phyloP scores from a whole-genome alignment of 2,113 vertebrate genomes.

The Eclectus roratus region DNA sequence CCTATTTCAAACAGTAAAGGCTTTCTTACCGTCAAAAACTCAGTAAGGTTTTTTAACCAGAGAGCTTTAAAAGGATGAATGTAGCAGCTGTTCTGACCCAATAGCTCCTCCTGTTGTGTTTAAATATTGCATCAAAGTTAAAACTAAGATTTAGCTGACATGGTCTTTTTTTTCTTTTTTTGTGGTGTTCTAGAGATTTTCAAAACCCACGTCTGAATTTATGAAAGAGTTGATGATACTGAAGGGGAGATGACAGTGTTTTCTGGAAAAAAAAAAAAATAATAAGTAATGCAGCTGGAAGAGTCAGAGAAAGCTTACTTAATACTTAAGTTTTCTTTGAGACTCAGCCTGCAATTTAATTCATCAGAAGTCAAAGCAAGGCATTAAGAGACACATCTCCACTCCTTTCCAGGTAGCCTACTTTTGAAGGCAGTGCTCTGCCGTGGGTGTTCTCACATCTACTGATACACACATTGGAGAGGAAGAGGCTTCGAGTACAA shows the following conservation, averaged over 20 bases:
- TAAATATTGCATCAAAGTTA: background rate
- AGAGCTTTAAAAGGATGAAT: background rate
- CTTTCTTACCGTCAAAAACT: background rate
- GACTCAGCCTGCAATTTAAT: background rate
- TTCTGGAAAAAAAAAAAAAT: background rate
- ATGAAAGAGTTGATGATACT: background rate
- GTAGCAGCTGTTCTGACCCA: background rate
- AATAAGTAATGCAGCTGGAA: background rate
- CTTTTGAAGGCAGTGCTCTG: background rate
- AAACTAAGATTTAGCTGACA: background rate
- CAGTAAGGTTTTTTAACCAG: background rate
- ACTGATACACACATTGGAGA: rapidly evolving
- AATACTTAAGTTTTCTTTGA: background rate
- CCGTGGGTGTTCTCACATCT: background rate
- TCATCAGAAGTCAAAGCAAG: background rate
- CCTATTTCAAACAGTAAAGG: background rate
- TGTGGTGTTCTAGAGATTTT: background rate
- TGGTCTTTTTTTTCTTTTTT: background rate
- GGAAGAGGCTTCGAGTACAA: background rate
- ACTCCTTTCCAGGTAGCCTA: background rate
- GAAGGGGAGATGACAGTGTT: background rate
- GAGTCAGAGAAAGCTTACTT: background rate
- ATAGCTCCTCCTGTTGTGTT: background rate
- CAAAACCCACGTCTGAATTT: background rate
- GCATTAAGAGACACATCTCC: background rate